These are phyloP conservation scores for Rhadina sibilatrix DNA, from an alignment of 2,113 vertebrate species.

Conservation along the genomic window DNA sequence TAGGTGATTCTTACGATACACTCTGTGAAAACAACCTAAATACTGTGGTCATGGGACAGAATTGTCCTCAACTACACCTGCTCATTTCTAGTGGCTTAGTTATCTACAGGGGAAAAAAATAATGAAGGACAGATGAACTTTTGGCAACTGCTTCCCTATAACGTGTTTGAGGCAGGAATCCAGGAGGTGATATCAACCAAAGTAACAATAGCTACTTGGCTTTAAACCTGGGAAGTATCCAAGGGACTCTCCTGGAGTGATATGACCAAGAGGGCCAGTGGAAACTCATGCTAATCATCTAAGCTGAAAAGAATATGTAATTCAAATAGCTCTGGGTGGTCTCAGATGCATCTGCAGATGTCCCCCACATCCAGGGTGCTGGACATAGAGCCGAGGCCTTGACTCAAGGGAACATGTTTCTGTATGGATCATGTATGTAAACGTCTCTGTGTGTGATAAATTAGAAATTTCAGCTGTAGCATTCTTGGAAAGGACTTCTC, in stretches of 20 bases:
- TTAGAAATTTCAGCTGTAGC: neutral
- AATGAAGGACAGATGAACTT: neutral
- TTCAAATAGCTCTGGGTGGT: neutral
- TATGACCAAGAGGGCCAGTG: too few species aligned
- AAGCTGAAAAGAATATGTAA: neutral
- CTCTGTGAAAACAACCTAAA: neutral
- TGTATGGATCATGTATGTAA: fast-evolving
- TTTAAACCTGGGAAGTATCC: neutral
- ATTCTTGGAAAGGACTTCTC: neutral
- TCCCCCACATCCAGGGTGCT: fast-evolving
- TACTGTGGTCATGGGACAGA: neutral
- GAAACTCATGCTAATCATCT: neutral
- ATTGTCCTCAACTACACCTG: neutral
- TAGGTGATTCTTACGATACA: neutral
- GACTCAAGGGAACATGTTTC: neutral
- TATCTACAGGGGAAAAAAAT: neutral
- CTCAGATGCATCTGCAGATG: neutral
- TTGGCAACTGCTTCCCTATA: neutral
- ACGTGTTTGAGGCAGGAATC: neutral
- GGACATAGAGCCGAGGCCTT: neutral
- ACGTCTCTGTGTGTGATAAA: fast-evolving
- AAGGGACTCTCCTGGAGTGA: neutral
- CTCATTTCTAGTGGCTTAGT: neutral
- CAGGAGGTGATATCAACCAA: neutral
- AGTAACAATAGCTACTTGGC: neutral